phyloP scores from a whole-genome alignment of 2,888 invertebrate species.

The Cenopis cana region DNA sequence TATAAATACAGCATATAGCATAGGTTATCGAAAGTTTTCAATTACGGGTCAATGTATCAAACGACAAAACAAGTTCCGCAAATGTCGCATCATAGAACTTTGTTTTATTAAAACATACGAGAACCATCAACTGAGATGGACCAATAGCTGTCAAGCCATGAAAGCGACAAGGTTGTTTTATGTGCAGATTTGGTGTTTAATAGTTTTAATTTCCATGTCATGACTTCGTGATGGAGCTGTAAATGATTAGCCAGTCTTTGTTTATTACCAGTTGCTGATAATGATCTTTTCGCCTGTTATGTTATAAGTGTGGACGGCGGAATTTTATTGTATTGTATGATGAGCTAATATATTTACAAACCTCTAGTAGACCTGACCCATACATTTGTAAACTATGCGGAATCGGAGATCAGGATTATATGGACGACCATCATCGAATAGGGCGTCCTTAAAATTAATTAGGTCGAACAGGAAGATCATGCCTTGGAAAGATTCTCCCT shows the following conservation, averaged over 20 bases:
- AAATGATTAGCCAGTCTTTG: constrained; percentile 17
- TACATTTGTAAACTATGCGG: no score
- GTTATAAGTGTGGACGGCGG: neutral
- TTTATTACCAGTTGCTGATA: constrained; percentile 15
- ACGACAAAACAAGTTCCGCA: constrained; percentile 18
- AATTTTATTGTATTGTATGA: no score
- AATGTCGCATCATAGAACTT: constrained; percentile 4
- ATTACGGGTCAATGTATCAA: constrained; percentile 37
- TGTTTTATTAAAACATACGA: neutral
- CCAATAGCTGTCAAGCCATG: neutral
- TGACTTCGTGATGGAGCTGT: constrained; percentile 14
- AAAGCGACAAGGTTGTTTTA: constrained; percentile 4
- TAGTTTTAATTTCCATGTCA: constrained; percentile 13
- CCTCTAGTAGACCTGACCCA: neutral
- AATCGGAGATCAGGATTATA: no score
- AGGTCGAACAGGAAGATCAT: no score
- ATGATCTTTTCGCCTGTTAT: constrained; percentile 13
- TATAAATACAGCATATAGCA: constrained; percentile 20
- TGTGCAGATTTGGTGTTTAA: constrained; percentile 13
- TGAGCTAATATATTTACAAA: neutral
- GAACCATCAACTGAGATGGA: neutral
- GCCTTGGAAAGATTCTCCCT: neutral
- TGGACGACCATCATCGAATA: no score
- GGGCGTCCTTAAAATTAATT: no score
- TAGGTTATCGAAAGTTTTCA: constrained; percentile 40